Conservation (phyloP, 2,888 invertebrate genomes). For the Desoria tigrina region DNA sequence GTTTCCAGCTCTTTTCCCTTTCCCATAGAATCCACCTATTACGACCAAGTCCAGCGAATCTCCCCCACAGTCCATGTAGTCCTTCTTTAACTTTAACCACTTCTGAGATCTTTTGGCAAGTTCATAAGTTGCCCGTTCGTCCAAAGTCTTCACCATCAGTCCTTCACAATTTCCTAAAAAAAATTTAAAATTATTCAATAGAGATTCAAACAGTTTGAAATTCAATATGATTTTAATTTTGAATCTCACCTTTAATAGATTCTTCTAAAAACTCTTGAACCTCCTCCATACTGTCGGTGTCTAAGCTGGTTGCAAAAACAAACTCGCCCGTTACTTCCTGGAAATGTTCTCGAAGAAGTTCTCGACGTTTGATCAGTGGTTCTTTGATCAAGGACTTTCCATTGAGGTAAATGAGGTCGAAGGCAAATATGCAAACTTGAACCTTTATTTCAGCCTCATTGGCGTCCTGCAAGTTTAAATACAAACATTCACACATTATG, state of each 20-base stretch:
- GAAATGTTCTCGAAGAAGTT: slow-evolving; percentile 71
- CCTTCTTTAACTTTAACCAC: slow-evolving; percentile 96
- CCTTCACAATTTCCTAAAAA: slow-evolving; percentile 89
- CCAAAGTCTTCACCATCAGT: slow-evolving; percentile 94
- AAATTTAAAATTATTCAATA: not conserved
- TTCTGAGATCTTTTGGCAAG: slow-evolving; percentile 92
- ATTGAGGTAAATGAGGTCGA: slow-evolving; percentile 92
- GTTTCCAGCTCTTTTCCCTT: slow-evolving; percentile 86
- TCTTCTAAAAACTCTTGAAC: slow-evolving; percentile 92
- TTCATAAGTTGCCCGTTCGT: slow-evolving; percentile 88
- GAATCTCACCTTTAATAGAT: slow-evolving; percentile 78
- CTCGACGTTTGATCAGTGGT: slow-evolving; percentile 74
- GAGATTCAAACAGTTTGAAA: slow-evolving; percentile 12
- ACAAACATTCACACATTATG: slow-evolving; percentile 8
- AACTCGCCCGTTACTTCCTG: slow-evolving; percentile 70
- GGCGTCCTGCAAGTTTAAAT: slow-evolving; percentile 65
- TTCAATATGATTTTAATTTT: too few species aligned
- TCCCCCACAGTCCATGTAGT: slow-evolving; percentile 93
- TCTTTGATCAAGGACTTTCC: slow-evolving; percentile 77
- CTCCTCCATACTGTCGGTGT: slow-evolving; percentile 83
- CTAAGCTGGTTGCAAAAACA: slow-evolving; percentile 79
- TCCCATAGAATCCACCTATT: slow-evolving; percentile 89
- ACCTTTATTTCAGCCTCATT: slow-evolving; percentile 74
- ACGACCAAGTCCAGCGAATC: slow-evolving; percentile 96
- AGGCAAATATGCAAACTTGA: slow-evolving; percentile 93